phyloP scores from a whole-genome alignment of 1,140 invertebrate species.

The Drosophila pruinosa region DNA sequence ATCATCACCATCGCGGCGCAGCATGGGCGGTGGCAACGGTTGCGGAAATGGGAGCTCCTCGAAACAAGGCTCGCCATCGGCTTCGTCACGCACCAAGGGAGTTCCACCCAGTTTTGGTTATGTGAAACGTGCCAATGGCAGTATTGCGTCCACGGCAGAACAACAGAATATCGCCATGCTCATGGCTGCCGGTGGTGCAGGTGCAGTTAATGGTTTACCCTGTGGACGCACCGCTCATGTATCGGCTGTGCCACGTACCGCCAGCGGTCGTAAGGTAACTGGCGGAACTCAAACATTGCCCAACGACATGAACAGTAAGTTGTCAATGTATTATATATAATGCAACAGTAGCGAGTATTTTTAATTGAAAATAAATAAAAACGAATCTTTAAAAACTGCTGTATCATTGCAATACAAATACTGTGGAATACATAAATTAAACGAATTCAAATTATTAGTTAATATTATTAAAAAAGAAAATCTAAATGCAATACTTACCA shows the following conservation, averaged over 20 bases:
- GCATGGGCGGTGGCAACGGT: constrained; percentile 62
- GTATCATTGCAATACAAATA: too few relatives aligned
- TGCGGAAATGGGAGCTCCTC: constrained; percentile 82
- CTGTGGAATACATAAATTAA: too few relatives aligned
- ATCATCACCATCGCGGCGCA: constrained; percentile 76
- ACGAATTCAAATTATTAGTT: too few relatives aligned
- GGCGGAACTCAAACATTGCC: constrained; percentile 94
- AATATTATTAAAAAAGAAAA: too few relatives aligned
- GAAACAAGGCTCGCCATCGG: constrained; percentile 83
- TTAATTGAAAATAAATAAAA: too few relatives aligned
- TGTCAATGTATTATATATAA: too few relatives aligned
- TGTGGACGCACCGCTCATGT: constrained; percentile 90
- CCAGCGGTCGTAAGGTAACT: constrained; percentile 92
- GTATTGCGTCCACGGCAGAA: constrained; percentile 83
- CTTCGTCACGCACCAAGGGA: constrained; percentile 85
- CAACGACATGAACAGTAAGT: constrained; percentile 89
- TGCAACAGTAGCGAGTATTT: too few relatives aligned
- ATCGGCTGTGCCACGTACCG: constrained; percentile 90
- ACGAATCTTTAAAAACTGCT: too few relatives aligned
- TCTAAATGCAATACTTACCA: too few relatives aligned
- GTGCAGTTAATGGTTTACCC: constrained; percentile 60
- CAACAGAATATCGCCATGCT: constrained; percentile 83
- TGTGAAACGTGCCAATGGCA: constrained; percentile 89
- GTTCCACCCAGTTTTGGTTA: constrained; percentile 92
- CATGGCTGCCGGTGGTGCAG: constrained; percentile 82